phyloP scores from a whole-genome alignment of 2,797 vertebrate species.

The Taenioides sp. region DNA sequence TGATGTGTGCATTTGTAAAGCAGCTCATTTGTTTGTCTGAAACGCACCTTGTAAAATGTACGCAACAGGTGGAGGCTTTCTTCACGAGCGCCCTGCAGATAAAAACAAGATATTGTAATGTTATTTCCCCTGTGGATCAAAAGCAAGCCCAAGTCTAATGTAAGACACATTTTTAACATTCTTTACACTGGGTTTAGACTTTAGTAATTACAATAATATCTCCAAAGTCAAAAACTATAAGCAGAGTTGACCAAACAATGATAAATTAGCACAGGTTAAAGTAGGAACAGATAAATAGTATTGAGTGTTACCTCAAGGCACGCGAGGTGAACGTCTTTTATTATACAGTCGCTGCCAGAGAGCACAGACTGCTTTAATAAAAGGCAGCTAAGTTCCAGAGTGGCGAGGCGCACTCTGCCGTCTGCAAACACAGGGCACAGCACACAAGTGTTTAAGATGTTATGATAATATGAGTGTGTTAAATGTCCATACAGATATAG shows the following conservation, averaged over 20 bases:
- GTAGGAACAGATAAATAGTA: background rate
- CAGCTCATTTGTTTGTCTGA: background rate
- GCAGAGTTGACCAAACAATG: background rate
- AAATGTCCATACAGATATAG: background rate
- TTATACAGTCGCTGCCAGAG: slow-evolving; percentile 82
- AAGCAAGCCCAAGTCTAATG: too few species aligned
- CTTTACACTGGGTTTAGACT: background rate
- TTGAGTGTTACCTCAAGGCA: slow-evolving; percentile 86
- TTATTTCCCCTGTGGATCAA: too few species aligned
- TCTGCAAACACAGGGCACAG: slow-evolving; percentile 71
- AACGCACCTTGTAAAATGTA: slow-evolving; percentile 90
- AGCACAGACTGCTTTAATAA: slow-evolving; percentile 92
- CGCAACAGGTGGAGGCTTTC: slow-evolving; percentile 95
- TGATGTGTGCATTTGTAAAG: background rate
- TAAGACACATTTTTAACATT: too few species aligned
- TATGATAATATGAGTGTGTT: background rate
- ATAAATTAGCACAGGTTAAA: background rate
- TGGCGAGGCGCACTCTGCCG: slow-evolving; percentile 91
- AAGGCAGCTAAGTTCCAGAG: slow-evolving; percentile 92
- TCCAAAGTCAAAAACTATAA: too few species aligned
- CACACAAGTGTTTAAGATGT: background rate
- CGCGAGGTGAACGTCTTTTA: slow-evolving; percentile 94
- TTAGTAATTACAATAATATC: background rate
- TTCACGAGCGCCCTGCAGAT: slow-evolving; percentile 90
- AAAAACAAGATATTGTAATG: slow-evolving; percentile 15